These are phyloP conservation scores for Poeciliopsis gracilis DNA, from an alignment of 2,797 vertebrate genomes.

Conservation along the genomic window DNA sequence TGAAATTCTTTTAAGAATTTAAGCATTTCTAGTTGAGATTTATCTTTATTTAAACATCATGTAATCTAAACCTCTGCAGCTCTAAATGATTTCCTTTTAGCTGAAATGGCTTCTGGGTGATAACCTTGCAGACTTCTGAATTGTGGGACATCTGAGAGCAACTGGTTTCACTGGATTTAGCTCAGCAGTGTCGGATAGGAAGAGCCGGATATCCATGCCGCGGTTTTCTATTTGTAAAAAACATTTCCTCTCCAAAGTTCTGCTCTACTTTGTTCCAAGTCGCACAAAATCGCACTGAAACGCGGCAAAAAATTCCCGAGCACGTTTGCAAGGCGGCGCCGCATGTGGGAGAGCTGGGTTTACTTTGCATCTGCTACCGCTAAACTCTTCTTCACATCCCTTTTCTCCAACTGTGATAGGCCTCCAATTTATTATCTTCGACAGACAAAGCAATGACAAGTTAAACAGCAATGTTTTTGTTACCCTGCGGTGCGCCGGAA, in stretches of 20 bases:
- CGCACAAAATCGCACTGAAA: neutral
- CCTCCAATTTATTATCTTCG: neutral
- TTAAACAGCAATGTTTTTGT: neutral
- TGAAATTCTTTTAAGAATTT: too few relatives aligned
- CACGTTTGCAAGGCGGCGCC: neutral
- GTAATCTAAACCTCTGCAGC: too few relatives aligned
- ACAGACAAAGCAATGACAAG: slow-evolving; percentile 1
- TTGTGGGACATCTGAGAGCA: neutral
- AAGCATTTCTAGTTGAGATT: too few relatives aligned
- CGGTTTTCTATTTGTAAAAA: neutral
- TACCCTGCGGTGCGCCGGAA: neutral
- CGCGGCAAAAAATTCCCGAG: neutral
- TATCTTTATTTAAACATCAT: too few relatives aligned
- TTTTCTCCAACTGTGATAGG: neutral
- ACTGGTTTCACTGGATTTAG: neutral
- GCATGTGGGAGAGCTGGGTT: slow-evolving; percentile 1
- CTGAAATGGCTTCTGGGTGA: too few relatives aligned
- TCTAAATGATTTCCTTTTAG: too few relatives aligned
- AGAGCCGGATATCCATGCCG: neutral
- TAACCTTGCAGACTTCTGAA: too few relatives aligned
- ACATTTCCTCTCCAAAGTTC: neutral
- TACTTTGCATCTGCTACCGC: neutral
- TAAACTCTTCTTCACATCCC: slow-evolving; percentile 1
- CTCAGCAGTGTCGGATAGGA: neutral
- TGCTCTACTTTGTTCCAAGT: neutral